Evolutionary conservation across 2,797 vertebrate species (phyloP).

Genomic region (Helostoma temminkii): DNA sequence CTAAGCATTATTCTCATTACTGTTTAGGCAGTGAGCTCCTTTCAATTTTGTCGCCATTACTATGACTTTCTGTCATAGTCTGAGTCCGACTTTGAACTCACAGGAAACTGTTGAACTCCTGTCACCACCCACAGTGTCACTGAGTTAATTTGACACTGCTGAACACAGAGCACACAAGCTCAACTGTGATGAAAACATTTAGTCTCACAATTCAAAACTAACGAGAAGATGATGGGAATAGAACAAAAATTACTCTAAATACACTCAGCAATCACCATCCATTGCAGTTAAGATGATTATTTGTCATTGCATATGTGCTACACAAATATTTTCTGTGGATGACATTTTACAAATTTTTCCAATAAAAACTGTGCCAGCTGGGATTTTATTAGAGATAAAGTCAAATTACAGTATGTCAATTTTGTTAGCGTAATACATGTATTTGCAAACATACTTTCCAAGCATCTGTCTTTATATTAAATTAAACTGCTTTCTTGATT

Average conservation of each 20-base stretch:
- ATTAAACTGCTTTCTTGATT: not conserved
- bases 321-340: constrained; percentile 13
- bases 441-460: constrained; percentile 17
- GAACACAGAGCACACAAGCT: constrained; percentile 44
- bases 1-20: constrained; percentile 36
- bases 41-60: constrained; percentile 39
- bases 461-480: constrained; percentile 3
- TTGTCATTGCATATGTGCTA: constrained; percentile 25
- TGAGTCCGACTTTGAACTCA: constrained; percentile 63
- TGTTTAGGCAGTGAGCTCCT: constrained; percentile 24
- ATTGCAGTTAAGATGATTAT: constrained; percentile 10
- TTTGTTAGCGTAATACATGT: constrained; percentile 12
- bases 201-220: constrained; percentile 56
- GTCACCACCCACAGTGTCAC: constrained; percentile 53
- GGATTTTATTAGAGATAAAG: not conserved
- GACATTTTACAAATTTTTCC: constrained; percentile 17
- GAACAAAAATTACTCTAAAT: constrained; percentile 34
- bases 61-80: constrained; percentile 57
- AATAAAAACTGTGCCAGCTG: constrained; percentile 10
- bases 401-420: constrained; percentile 17
- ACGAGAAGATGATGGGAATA: constrained; percentile 58
- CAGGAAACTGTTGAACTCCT: constrained; percentile 55
- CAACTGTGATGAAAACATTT: constrained; percentile 48
- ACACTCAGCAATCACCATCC: constrained; percentile 27
- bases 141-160: constrained; percentile 67